A percentile compares a stretch with the other conserved stretches of the same genome.
Conservation (phyloP, 1,140 invertebrate genomes). For the Orussus abietinus region DNA sequence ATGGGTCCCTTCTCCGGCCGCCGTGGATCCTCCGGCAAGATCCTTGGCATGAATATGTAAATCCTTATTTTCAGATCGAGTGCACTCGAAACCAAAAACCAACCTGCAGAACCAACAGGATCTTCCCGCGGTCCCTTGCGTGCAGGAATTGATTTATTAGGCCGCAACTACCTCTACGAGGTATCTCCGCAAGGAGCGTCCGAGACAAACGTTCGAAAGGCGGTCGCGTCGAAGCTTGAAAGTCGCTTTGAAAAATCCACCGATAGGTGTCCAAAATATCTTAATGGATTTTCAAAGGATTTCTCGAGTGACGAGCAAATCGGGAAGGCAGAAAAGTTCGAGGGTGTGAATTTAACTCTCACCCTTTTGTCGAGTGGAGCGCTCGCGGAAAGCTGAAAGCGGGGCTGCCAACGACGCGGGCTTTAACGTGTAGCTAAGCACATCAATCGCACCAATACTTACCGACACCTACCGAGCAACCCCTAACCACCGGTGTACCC, state of each 20-base stretch:
- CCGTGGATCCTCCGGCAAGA: conserved; percentile 36
- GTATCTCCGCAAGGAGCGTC: conserved; percentile 11
- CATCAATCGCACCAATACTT: conserved; percentile 10
- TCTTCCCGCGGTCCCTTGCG: conserved; percentile 15
- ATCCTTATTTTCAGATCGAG: conserved; percentile 54
- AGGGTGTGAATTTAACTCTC: no score
- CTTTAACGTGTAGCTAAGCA: no score
- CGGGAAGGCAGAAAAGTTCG: no score
- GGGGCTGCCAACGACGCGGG: neutral
- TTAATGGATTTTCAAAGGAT: no score
- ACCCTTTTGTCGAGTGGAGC: conserved; percentile 1
- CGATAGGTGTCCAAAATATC: no score
- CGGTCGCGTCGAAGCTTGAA: no score
- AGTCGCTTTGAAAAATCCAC: no score
- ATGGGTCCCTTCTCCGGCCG: conserved; percentile 30
- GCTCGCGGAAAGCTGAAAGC: neutral
- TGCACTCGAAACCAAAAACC: conserved; percentile 53
- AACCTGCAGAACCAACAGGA: conserved; percentile 40
- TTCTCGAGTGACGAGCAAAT: no score
- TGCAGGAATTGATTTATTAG: conserved; percentile 52
- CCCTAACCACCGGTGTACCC: conserved; percentile 1
- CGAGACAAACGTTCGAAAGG: conserved; percentile 18
- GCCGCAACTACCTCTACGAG: conserved; percentile 26
- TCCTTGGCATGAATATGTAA: conserved; percentile 53
- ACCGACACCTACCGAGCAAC: neutral